A percentile compares a stretch with the other conserved stretches of the same genome.
Conservation (phyloP, 2,888 invertebrate species). For the Tetramorium bicarinatum region DNA sequence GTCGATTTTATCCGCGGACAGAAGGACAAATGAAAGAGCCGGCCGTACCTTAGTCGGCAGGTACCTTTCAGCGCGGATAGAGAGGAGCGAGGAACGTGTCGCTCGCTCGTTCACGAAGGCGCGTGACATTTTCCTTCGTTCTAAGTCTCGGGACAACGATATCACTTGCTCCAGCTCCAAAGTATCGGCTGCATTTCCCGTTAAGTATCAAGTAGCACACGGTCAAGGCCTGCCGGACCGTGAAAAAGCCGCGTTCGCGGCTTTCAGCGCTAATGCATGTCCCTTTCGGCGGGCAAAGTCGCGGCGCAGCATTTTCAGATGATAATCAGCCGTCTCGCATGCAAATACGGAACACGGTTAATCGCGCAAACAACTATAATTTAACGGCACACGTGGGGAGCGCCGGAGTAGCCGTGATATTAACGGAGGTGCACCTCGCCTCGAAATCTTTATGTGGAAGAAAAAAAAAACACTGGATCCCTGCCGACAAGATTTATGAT, state of each 20-base stretch:
- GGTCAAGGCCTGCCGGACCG: slow-evolving; percentile 49
- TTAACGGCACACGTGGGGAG: slow-evolving; percentile 49
- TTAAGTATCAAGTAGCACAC: slow-evolving; percentile 48
- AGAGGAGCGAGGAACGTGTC: not conserved
- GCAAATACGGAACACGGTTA: slow-evolving; percentile 60
- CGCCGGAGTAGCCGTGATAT: slow-evolving; percentile 21
- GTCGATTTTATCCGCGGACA: not conserved
- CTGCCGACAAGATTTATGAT: no score
- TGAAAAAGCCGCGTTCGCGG: slow-evolving; percentile 46
- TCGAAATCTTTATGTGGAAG: not conserved
- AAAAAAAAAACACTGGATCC: not conserved
- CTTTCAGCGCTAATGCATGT: slow-evolving; percentile 35
- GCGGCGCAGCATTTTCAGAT: slow-evolving; percentile 51
- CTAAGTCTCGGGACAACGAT: not conserved
- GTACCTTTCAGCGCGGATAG: not conserved
- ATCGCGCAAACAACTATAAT: slow-evolving; percentile 62
- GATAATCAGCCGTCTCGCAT: slow-evolving; percentile 61
- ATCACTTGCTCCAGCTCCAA: not conserved
- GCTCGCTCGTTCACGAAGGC: not conserved
- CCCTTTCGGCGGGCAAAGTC: slow-evolving; percentile 44
- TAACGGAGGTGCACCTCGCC: slow-evolving; percentile 21
- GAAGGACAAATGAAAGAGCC: not conserved
- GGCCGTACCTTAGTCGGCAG: not conserved
- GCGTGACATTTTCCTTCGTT: slow-evolving; percentile 15
- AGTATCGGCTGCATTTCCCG: slow-evolving; percentile 39